Evolutionary conservation across 2,888 invertebrate genomes (phyloP), one percentile per base, ranked within the genome.

Genomic region (Clusia tigrina): DNA sequence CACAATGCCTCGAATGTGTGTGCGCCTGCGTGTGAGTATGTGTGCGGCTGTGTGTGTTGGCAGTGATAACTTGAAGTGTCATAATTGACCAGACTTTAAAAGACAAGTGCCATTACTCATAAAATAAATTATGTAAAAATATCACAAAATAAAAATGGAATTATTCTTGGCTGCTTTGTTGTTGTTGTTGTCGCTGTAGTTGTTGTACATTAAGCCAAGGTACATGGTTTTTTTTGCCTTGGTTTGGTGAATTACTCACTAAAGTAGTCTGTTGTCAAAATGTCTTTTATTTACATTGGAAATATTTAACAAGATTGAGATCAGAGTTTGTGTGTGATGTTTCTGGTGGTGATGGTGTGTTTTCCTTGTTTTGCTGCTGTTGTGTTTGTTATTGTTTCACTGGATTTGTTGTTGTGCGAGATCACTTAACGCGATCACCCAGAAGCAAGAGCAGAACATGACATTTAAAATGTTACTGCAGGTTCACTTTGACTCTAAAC

Each of bases 1-100:
- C 17, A 32, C 32, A 51, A 3, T 1, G 12, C 18, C 5, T 6
- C 9, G 5, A 9, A 22, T 23, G 18, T 23, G 15, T 9, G 17
- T 32, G 5, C 23, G 46, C 23, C 37, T 22, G 42, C 23, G 18
- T 23, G 15, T 23, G 17, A 15, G 10, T n/a, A 20, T n/a, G 32
- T 38, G 32, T 55, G 54, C 62, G 48, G 37, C 52, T 18, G 58
- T 51, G 24, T 25, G n/a, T n/a, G n/a, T 59, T 73, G 71, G 69
- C 74, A 69, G 72, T 74, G 79, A 79, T 79, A 76, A 72, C 79
- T 80, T 78, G 76, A 80, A 79, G 79, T 80, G 79, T 78, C 79
- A 80, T 79, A 79, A 79, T 80, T 79, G 80, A 79, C 78, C 78
- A 79, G 77, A 69, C 73, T 78, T 78, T 76, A 70, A 68, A 69